Conservation (phyloP, 2,888 invertebrate species). For the Hyppa rectilinea region DNA sequence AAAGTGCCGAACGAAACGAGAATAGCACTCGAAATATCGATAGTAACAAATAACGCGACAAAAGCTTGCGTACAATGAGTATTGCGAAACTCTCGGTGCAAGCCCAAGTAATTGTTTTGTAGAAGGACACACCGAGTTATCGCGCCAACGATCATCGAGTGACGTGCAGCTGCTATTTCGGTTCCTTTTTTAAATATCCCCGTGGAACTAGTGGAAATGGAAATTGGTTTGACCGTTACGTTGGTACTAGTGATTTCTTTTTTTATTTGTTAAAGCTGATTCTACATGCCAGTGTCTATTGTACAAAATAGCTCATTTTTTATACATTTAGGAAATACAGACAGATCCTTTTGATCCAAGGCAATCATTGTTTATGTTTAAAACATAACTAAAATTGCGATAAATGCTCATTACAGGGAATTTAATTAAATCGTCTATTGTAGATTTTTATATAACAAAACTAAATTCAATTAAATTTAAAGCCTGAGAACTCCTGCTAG, state of each 20-base stretch:
- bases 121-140: constrained; percentile 85
- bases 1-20: constrained; percentile 27
- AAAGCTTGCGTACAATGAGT: constrained; percentile 77
- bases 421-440: background rate
- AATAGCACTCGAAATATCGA: constrained; percentile 71
- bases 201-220: constrained; percentile 73
- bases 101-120: constrained; percentile 87
- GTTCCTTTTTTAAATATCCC: constrained; percentile 78
- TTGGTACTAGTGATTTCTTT: constrained; percentile 20
- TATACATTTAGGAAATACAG: no score
- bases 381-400: background rate
- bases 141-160: constrained; percentile 79
- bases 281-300: no score
- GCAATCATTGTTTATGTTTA: background rate
- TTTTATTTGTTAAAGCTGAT: background rate
- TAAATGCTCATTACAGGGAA: background rate
- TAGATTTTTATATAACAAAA: constrained; percentile 4
- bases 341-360: no score
- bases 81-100: constrained; percentile 84
- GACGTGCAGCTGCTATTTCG: constrained; percentile 85
- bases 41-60: constrained; percentile 76
- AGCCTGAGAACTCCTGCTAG: constrained; percentile 44
- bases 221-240: constrained; percentile 62
- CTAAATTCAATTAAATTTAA: constrained; percentile 29
- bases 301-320: no score